Evolutionary conservation across 2,888 invertebrate genomes (phyloP).

Genomic region (Julus scandinavius): DNA sequence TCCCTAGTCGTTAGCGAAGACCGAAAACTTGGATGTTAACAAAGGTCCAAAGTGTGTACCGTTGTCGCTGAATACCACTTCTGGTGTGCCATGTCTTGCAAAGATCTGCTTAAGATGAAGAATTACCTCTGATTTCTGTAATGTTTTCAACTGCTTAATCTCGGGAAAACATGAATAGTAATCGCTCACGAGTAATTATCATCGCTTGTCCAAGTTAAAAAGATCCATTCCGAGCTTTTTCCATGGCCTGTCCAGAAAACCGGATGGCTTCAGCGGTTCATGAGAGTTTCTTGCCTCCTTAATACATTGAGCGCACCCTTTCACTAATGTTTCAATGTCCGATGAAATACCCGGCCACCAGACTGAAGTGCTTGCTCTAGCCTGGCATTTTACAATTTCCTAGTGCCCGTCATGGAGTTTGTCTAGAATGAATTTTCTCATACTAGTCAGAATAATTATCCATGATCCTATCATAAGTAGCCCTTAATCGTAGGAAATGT

Average conservation of each 20-base stretch:
- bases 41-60: neutral
- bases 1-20: neutral
- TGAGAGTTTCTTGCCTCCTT: no score
- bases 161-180: neutral
- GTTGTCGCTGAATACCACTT: neutral
- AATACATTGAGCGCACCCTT: no score
- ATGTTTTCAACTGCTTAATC: neutral
- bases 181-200: neutral
- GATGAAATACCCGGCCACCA: neutral
- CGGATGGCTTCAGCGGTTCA: no score
- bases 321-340: no score
- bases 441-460: neutral
- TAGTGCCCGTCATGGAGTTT: neutral
- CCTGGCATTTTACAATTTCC: neutral
- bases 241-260: no score
- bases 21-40: neutral
- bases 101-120: neutral
- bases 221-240: neutral
- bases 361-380: neutral
- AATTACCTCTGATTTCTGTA: neutral
- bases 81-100: neutral
- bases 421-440: neutral
- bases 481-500: no score
- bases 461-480: neutral
- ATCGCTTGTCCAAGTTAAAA: neutral